Percentiles rank a stretch among this genome's conserved stretches.
Conservation (phyloP, 2,113 vertebrate genomes). For the Rhea pennata region DNA sequence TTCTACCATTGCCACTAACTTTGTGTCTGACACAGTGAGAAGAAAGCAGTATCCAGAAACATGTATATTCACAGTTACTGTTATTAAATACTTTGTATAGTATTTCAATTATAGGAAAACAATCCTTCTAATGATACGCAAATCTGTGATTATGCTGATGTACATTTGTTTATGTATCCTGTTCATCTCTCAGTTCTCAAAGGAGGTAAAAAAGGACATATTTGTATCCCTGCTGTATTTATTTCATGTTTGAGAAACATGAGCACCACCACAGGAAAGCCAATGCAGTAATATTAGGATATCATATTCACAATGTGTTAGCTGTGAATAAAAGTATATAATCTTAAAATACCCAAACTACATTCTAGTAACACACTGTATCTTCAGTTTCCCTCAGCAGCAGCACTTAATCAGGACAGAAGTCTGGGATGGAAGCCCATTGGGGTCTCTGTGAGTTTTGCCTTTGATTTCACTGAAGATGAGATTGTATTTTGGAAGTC, state of each 20-base stretch:
- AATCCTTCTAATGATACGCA: not conserved
- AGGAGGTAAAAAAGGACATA: not conserved
- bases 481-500: not conserved
- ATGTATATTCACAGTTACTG: not conserved
- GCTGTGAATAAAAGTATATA: not conserved
- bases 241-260: not conserved
- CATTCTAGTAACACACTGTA: conserved; percentile 38
- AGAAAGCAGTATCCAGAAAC: not conserved
- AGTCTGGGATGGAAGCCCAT: not conserved
- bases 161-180: not conserved
- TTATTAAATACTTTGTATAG: not conserved
- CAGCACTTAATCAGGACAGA: not conserved
- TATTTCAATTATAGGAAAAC: not conserved
- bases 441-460: not conserved
- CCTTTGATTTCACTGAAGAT: not conserved
- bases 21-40: not conserved
- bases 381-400: not conserved
- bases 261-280: conserved; percentile 13
- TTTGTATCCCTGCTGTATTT: not conserved
- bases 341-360: not conserved
- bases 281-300: not conserved
- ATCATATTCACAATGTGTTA: not conserved
- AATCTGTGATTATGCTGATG: not conserved
- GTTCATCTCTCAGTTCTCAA: not conserved
- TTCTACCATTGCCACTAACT: conserved; percentile 12